Base-by-base conservation (phyloP, 2,888 invertebrate species). In the Brenthis hecate region DNA sequence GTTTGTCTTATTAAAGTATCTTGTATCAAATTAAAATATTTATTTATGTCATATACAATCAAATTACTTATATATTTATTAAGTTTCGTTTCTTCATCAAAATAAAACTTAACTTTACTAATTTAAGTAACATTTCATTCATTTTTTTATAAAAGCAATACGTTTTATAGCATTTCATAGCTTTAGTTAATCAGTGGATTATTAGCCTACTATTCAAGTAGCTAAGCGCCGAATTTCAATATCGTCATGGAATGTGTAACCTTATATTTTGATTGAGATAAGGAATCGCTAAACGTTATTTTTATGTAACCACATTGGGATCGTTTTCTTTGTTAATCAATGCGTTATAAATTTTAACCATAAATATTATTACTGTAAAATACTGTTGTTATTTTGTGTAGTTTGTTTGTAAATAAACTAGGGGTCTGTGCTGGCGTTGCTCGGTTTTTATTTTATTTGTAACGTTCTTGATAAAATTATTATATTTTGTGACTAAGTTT, bases 191-290 rank as follows among this genome's bases (percentile, higher is more conserved):
- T 53, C n/a, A 54, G 51, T 36, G 54, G 43, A 54, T 19, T 13
- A 13, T 23, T 13, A 64, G 19, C 32, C 16, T 32, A 32, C 11
- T n/a, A 13, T 55, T 55, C 2, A 48, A 53, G 47, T 55, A 16
- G 19, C 32, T 13, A 16, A 23, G 19, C 51, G 19, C 62, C 57
- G 19, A 56, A 62, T 51, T 50, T 50, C 28, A 55, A 62, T 62
- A 56, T 14, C 51, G 62, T 67, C 56, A 28, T 43, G 60, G 56
- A 61, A 62, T 62, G 54, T 54, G 54, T 23, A 23, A 28, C 23
- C 28, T 54, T 23, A 28, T 54, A 28, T 14, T 54, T 14, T 13
- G 54, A 54, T 54, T 54, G 28, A 23, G 54, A 54, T 28, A 54
- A 54, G 13, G 23, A 28, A 28, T 28, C 6, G 13, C 54, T 54